Evolutionary conservation across 2,888 invertebrate genomes (phyloP).

Genomic region (Acleris holmiana): DNA sequence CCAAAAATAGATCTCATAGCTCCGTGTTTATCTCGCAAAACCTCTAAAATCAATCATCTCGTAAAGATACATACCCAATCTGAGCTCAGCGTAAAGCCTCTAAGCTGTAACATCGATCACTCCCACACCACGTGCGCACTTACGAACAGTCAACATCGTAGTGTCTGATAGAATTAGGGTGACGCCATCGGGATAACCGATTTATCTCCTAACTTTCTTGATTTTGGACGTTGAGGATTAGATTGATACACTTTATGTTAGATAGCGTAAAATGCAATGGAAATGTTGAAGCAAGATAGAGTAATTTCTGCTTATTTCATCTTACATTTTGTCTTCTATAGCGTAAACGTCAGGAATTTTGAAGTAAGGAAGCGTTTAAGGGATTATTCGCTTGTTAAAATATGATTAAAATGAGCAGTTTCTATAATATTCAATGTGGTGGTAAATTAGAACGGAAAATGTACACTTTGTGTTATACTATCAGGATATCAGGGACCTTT

Average conservation of each 20-base stretch:
- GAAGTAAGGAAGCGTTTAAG: no score
- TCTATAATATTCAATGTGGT: no score
- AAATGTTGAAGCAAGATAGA: background rate
- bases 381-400: no score
- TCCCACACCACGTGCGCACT: conserved; percentile 26
- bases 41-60: no score
- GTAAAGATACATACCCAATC: conserved; percentile 18
- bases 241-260: background rate
- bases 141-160: conserved; percentile 29
- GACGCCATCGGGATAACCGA: conserved; percentile 28
- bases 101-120: conserved; percentile 32
- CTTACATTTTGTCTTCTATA: no score
- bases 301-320: no score
- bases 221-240: conserved; percentile 19
- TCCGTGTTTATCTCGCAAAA: no score
- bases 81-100: conserved; percentile 3
- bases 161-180: conserved; percentile 32
- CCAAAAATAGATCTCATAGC: no score
- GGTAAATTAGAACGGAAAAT: no score
- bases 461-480: background rate
- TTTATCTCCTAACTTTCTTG: conserved; percentile 25
- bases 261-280: background rate
- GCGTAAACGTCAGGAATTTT: background rate
- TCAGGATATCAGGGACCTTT: no score
- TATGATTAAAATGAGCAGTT: no score